phyloP scores from a whole-genome alignment of 1,140 invertebrate species.

The Nebria ingens region DNA sequence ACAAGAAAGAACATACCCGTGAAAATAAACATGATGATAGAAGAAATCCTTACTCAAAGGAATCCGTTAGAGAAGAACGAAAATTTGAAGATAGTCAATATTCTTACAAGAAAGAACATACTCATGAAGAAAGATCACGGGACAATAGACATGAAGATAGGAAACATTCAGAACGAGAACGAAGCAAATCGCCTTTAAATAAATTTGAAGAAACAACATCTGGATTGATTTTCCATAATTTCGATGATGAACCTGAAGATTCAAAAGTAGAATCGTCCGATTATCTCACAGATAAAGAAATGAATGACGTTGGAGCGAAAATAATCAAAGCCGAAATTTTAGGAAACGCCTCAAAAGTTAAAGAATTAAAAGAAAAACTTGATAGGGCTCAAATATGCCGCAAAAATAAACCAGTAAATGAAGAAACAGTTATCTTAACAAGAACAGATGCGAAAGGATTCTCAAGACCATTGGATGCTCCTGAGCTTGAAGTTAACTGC shows the following conservation, averaged over 20 bases:
- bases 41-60: no score
- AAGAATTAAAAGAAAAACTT: conserved; percentile 63
- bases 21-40: no score
- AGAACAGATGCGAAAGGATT: conserved; percentile 57
- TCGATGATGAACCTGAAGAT: conserved; percentile 17
- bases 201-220: no score
- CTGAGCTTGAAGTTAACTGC: conserved; percentile 24
- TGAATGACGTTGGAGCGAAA: conserved; percentile 80
- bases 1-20: neutral
- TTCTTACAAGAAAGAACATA: neutral
- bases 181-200: no score
- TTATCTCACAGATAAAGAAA: conserved; percentile 61
- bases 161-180: neutral
- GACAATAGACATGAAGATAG: no score
- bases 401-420: conserved; percentile 38
- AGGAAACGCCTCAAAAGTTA: conserved; percentile 60
- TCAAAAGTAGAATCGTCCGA: conserved; percentile 16
- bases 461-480: conserved; percentile 41
- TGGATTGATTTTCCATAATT: no score
- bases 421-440: conserved; percentile 59
- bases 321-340: conserved; percentile 85
- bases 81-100: neutral
- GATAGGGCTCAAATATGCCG: conserved; percentile 51
- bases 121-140: no score
- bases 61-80: neutral